phyloP scores from a whole-genome alignment of 2,113 vertebrate genomes.

The Elanus axillaris region DNA sequence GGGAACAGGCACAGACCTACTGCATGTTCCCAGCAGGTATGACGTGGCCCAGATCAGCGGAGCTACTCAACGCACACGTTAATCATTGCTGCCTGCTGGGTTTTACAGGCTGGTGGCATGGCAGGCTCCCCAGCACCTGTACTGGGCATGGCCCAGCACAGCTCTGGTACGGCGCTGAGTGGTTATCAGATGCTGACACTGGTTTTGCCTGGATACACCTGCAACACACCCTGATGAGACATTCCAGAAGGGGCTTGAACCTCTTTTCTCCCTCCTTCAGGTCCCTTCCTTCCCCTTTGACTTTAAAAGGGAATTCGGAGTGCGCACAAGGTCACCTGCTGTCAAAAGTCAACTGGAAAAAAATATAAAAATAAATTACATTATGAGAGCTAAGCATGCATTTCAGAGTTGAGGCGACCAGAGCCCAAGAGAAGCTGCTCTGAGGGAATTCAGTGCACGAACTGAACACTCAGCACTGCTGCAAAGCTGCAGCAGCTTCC shows the following conservation, averaged over 20 bases:
- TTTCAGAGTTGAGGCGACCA: not conserved
- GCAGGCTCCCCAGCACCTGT: not conserved
- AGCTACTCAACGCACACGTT: not conserved
- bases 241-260: not conserved
- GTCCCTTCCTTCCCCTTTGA: not conserved
- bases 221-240: fast-evolving
- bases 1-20: not conserved
- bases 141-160: not conserved
- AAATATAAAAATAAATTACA: not conserved
- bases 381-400: fast-evolving
- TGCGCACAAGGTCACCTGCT: not conserved
- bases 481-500: not conserved
- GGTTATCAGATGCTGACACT: not conserved
- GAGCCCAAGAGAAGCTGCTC: not conserved
- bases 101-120: not conserved
- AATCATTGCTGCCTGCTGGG: not conserved
- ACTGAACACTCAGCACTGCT: not conserved
- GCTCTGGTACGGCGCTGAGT: not conserved
- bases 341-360: not conserved
- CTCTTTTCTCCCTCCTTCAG: not conserved
- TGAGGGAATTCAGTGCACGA: not conserved
- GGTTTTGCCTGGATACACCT: not conserved
- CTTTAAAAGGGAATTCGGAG: not conserved
- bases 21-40: not conserved
- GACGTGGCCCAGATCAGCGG: not conserved